A percentile compares a stretch with the other conserved stretches of the same genome.
These are phyloP conservation scores for Porites australiensis DNA, from an alignment of 64 coral and sea anemone species.

Conservation along the genomic window DNA sequence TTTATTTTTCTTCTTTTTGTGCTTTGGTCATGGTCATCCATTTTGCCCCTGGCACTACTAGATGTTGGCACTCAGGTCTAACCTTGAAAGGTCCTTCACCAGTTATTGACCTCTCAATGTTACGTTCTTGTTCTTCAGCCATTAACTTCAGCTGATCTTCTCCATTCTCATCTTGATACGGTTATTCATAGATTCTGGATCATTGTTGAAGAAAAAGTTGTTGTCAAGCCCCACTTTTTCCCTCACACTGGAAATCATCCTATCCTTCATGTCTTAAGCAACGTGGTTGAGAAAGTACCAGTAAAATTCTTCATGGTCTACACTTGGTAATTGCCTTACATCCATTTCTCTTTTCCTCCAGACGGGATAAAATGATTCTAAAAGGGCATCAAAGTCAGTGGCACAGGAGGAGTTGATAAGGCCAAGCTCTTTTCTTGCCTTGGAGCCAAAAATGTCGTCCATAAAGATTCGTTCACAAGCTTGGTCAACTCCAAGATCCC, in stretches of 20 bases:
- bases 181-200: conserved; percentile 12
- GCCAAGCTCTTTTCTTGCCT: conserved; percentile 4
- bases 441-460: conserved; percentile 9
- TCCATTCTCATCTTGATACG: not conserved
- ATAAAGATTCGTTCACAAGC: not conserved
- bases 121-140: not conserved
- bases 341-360: conserved; percentile 3
- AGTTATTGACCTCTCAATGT: not conserved
- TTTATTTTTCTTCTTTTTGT: not conserved
- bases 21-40: not conserved
- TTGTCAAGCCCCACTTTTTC: not conserved
- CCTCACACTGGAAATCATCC: not conserved
- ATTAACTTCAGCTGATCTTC: not conserved
- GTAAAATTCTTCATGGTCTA: not conserved
- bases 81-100: not conserved
- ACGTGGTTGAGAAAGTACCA: not conserved
- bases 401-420: not conserved
- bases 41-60: not conserved
- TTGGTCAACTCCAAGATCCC: not conserved
- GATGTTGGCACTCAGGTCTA: not conserved
- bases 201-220: not conserved
- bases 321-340: not conserved
- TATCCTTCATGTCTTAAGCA: not conserved
- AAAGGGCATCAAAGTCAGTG: not conserved
- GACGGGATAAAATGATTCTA: not conserved